Base-by-base conservation (phyloP, 2,888 invertebrate species). In the Mythimna impura region DNA sequence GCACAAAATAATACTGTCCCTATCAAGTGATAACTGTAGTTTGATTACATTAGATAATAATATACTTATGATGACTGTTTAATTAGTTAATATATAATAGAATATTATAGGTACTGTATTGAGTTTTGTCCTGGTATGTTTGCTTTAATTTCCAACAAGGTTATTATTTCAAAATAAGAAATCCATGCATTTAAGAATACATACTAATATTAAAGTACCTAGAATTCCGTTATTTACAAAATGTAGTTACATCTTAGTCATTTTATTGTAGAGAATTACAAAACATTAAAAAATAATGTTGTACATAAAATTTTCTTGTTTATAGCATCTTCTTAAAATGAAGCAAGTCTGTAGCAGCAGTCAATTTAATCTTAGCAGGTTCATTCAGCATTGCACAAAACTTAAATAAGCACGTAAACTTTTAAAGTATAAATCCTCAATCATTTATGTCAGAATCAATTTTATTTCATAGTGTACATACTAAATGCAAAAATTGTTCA, bases 1-100 rank as follows among this genome's bases (percentile, higher is more conserved):
- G 86, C 85, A 79, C 86, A 84, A 85, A 30, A 30, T 30, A 30
- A 75, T 66, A 62, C 64, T 77, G 80, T 77, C 72, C 57, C 57
- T 77, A 68, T 73, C 58, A 66, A 71, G 76, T 77, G 80, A 84
- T 84, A 77, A 64, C 62, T 76, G 52, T 84, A 73, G 50, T 52
- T 81, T 69, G 40, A 58, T 69, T 17, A 75, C 47, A 34, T 58
- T 66, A 58, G n/a, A 47, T 60, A 30, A 50, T 77, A 61, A 47
- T 58, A 63, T 25, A 72, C 34, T 54, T 72, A 68, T 54, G 52
- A 72, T 72, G 47, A 79, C 70, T 72, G 66, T 71, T 71, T 73
- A 54, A 60, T 71, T 70, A 69, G 52, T 71, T 55, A 58, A 30
- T 71, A 22, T 54, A 20, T 22, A 47, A 30, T 74, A 50, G 25